Conservation (phyloP, 2,113 vertebrate species). For the Forbesichthys papilliferus region DNA sequence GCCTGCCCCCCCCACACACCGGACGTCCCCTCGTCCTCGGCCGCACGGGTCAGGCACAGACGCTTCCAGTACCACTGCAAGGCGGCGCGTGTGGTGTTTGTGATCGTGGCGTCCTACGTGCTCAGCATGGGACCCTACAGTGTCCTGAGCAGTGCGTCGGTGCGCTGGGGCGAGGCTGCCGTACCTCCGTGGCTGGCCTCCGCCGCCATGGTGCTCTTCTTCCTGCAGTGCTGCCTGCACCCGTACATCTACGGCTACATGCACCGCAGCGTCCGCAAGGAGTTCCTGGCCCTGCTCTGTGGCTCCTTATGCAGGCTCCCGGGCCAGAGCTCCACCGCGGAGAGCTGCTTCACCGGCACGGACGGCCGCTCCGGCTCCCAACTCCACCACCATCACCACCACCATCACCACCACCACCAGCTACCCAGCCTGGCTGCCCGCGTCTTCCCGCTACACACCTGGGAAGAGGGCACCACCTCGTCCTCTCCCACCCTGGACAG, state of each 20-base stretch:
- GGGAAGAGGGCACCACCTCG: conserved; percentile 78
- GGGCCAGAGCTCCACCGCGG: conserved; percentile 68
- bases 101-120: conserved; percentile 87
- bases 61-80: conserved; percentile 87
- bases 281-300: conserved; percentile 79
- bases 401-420: conserved; percentile 42
- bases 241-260: conserved; percentile 90
- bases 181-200: conserved; percentile 84
- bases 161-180: conserved; percentile 59
- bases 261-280: conserved; percentile 84
- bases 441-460: conserved; percentile 72
- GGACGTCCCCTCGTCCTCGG: conserved; percentile 39
- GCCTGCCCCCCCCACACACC: conserved; percentile 42
- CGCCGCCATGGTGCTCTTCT: conserved; percentile 84
- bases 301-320: conserved; percentile 75
- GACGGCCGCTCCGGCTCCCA: conserved; percentile 69
- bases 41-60: conserved; percentile 70
- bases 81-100: conserved; percentile 85
- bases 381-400: too few relatives aligned
- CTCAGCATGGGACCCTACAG: conserved; percentile 88
- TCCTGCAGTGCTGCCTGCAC: conserved; percentile 87
- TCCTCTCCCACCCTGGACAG: conserved; percentile 73
- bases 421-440: conserved; percentile 71
- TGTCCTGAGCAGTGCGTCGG: conserved; percentile 79
- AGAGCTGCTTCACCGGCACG: conserved; percentile 79